A percentile compares a stretch with the other conserved stretches of the same genome.
These are phyloP conservation scores for Phymatocera aterrima DNA, from an alignment of 2,888 invertebrate species.

Conservation along the genomic window DNA sequence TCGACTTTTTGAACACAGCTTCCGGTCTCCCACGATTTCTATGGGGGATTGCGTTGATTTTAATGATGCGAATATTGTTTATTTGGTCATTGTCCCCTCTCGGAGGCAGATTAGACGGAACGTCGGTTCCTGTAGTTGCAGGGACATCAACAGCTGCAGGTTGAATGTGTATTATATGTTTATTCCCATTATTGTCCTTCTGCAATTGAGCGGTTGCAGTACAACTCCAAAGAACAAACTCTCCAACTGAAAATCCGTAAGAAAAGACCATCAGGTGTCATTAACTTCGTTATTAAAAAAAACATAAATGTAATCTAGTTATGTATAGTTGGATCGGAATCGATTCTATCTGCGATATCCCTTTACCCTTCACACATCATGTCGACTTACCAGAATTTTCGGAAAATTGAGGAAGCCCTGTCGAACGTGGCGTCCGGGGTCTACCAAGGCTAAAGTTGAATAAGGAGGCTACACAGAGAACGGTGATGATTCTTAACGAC, in stretches of 20 bases:
- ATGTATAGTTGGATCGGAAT: too few species aligned
- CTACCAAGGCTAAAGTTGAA: conserved; percentile 15
- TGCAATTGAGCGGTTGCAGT: conserved; percentile 67
- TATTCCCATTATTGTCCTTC: conserved; percentile 57
- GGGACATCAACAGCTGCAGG: conserved; percentile 9
- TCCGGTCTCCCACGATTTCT: conserved; percentile 24
- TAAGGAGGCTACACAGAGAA: conserved; percentile 2
- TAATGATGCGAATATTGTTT: conserved; percentile 41
- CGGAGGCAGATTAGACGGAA: not conserved
- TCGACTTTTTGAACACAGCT: conserved; percentile 20
- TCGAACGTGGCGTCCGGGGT: conserved; percentile 24
- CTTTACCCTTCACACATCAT: not conserved
- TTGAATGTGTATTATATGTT: conserved; percentile 23
- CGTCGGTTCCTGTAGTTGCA: not conserved
- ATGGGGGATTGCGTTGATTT: conserved; percentile 27
- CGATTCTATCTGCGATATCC: not conserved
- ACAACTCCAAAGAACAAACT: conserved; percentile 63
- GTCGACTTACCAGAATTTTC: conserved; percentile 38
- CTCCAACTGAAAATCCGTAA: conserved; percentile 6
- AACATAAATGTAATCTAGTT: not conserved
- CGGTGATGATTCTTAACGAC: not conserved
- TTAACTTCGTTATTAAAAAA: not conserved
- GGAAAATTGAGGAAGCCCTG: conserved; percentile 14
- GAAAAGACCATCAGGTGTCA: not conserved
- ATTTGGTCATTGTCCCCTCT: not conserved